Conservation (phyloP, 1,140 invertebrate genomes). For the Schlechtendalia chinensis region DNA sequence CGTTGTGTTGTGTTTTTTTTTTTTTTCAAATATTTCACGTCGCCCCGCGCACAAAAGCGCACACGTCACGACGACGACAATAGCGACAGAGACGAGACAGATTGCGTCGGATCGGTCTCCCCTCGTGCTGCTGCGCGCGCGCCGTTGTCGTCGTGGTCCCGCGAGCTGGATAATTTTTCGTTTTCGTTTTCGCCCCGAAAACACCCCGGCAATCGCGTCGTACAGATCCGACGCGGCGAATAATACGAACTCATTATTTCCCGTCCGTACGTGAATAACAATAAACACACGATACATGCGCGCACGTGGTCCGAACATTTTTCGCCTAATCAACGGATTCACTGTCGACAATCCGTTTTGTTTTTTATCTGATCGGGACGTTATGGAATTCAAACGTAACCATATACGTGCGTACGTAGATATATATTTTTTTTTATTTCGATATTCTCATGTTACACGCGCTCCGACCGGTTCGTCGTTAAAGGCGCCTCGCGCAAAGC, state of each 20-base stretch:
- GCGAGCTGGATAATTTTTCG: too few relatives aligned
- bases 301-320: constrained; percentile 4
- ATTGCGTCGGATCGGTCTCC: too few relatives aligned
- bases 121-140: too few relatives aligned
- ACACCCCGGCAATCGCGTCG: too few relatives aligned
- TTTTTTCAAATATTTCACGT: too few relatives aligned
- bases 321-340: constrained; percentile 9
- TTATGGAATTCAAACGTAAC: constrained; percentile 21
- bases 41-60: too few relatives aligned
- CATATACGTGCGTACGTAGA: background rate
- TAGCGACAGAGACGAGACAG: background rate
- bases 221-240: background rate
- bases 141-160: too few relatives aligned
- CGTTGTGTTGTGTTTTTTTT: background rate
- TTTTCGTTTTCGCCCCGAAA: too few relatives aligned
- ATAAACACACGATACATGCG: too few relatives aligned
- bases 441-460: background rate
- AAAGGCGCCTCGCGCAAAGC: constrained; percentile 1
- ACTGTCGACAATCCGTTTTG: constrained; percentile 15
- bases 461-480: constrained; percentile 21
- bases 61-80: background rate
- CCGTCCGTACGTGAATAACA: background rate
- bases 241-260: background rate
- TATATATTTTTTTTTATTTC: constrained; percentile 12
- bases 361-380: constrained; percentile 33